Percentiles rank a stretch among this genome's conserved stretches.
phyloP scores from a whole-genome alignment of 2,888 invertebrate species.

The Epinotia demarniana region DNA sequence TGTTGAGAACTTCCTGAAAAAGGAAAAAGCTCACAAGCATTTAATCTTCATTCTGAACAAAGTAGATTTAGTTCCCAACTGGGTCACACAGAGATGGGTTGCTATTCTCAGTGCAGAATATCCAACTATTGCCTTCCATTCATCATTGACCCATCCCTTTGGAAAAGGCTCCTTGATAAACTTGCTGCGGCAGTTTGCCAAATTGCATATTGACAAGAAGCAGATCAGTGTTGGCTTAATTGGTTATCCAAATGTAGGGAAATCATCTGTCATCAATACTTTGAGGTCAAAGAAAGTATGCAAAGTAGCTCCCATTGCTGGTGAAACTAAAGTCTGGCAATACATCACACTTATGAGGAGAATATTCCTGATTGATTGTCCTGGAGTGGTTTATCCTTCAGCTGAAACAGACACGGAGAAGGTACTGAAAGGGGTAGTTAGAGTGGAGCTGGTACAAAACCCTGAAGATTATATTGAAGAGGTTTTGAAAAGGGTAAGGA shows the following conservation, averaged over 20 bases:
- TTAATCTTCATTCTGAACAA: constrained; percentile 98
- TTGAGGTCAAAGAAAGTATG: constrained; percentile 98
- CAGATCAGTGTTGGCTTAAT: constrained; percentile 99
- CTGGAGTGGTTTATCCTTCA: constrained; percentile 98
- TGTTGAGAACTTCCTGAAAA: constrained; percentile 95
- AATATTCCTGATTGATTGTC: constrained; percentile 99
- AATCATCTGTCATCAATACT: constrained; percentile 99
- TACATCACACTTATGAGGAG: constrained; percentile 99
- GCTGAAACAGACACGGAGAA: constrained; percentile 97
- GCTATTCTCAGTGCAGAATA: constrained; percentile 96
- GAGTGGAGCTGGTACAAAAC: constrained; percentile 96
- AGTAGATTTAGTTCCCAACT: constrained; percentile 97
- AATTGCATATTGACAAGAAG: constrained; percentile 97
- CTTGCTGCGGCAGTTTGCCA: constrained; percentile 96
- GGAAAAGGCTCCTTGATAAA: constrained; percentile 99
- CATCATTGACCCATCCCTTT: constrained; percentile 99
- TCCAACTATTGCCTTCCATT: constrained; percentile 99
- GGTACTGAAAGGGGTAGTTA: constrained; percentile 98
- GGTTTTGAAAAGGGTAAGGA: constrained; percentile 93
- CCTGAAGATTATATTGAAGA: constrained; percentile 97
- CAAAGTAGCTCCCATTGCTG: constrained; percentile 99
- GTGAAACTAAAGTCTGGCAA: constrained; percentile 99
- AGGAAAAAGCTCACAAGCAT: constrained; percentile 98
- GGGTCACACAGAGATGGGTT: constrained; percentile 99
- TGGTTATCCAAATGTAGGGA: constrained; percentile 99